Percentiles rank a stretch among this genome's conserved stretches.
phyloP scores from a whole-genome alignment of 2,797 vertebrate genomes.

The Dendrocincla fuliginosa region DNA sequence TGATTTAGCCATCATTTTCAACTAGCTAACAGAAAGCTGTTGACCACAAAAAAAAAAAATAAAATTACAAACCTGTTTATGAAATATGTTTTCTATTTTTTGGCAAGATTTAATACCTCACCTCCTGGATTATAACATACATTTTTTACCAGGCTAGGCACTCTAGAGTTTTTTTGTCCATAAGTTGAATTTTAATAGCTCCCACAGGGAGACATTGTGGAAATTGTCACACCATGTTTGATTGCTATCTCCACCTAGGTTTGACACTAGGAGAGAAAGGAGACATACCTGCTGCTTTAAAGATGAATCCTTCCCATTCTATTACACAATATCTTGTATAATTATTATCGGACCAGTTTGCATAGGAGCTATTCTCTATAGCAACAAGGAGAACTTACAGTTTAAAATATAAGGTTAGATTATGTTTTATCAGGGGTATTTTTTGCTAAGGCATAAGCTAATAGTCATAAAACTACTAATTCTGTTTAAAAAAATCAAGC shows the following conservation, averaged over 20 bases:
- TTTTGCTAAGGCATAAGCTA: neutral
- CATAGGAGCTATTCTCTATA: neutral
- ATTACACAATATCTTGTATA: neutral
- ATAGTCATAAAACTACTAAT: neutral
- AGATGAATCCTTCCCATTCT: neutral
- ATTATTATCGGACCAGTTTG: neutral
- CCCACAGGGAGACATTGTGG: neutral
- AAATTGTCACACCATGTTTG: slow-evolving; percentile 34
- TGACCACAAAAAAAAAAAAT: neutral
- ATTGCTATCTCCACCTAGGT: slow-evolving; percentile 8
- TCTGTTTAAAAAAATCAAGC: neutral
- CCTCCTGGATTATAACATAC: neutral
- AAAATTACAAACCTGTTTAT: fast-evolving
- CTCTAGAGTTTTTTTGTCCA: neutral
- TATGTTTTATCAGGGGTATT: neutral
- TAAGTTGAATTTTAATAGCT: slow-evolving; percentile 47
- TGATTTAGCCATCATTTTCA: neutral
- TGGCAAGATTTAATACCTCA: neutral
- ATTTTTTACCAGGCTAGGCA: neutral
- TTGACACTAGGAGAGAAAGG: neutral
- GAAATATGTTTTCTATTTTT: neutral
- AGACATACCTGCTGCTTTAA: neutral
- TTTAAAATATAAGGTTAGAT: neutral
- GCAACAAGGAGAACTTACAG: neutral
- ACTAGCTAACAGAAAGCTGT: neutral